Conservation (phyloP, 2,888 invertebrate species). For the Drosophila pseudotakahashii region DNA sequence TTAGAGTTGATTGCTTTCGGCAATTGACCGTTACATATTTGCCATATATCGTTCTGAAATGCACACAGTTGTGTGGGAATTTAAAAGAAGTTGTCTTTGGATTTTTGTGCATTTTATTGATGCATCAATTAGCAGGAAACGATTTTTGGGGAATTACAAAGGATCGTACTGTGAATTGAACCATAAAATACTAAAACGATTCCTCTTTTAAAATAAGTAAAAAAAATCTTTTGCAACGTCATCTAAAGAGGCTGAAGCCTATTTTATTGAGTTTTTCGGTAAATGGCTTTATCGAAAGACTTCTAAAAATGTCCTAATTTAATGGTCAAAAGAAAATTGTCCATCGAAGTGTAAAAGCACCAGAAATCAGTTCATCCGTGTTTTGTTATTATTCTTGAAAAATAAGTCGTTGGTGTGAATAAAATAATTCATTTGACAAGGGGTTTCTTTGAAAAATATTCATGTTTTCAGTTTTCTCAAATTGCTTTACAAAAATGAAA, state of each 20-base stretch:
- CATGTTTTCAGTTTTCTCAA: too few species aligned
- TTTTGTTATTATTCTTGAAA: not conserved
- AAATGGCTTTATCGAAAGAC: not conserved
- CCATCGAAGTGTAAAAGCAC: not conserved
- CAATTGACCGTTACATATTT: conserved; percentile 58
- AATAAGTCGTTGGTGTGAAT: not conserved
- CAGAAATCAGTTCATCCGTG: not conserved
- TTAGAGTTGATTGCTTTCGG: conserved; percentile 66
- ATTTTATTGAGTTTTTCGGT: not conserved
- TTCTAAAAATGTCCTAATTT: not conserved
- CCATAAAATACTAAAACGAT: not conserved
- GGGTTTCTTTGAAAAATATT: not conserved
- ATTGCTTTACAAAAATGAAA: too few species aligned
- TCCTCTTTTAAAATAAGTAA: not conserved
- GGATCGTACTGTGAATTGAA: too few species aligned
- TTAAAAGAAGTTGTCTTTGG: conserved; percentile 21
- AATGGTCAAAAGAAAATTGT: not conserved
- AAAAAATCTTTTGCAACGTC: not conserved
- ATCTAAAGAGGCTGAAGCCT: too few species aligned
- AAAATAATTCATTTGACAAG: not conserved
- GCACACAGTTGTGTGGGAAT: conserved; percentile 3
- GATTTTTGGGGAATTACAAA: not conserved
- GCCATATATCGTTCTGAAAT: conserved; percentile 16
- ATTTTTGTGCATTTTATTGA: conserved; percentile 48
- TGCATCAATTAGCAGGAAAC: conserved; percentile 56